Conservation (phyloP, 2,888 invertebrate genomes). For the Hartigia nigra region DNA sequence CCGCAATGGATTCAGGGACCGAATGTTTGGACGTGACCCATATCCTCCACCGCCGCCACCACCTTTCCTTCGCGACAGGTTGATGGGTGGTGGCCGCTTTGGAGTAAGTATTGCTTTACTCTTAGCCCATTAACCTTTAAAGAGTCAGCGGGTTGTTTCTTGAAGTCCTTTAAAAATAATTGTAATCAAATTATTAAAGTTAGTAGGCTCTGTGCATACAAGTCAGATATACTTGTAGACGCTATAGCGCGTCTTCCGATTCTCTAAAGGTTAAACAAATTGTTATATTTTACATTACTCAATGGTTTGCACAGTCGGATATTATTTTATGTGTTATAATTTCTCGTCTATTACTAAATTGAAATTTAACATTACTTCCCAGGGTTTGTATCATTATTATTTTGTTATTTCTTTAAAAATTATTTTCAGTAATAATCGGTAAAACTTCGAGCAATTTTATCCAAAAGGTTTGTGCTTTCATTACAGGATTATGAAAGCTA, state of each 20-base stretch:
- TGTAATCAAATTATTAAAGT: not conserved
- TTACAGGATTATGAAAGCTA: conserved; percentile 81
- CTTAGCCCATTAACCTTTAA: not conserved
- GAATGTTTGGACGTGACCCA: conserved; percentile 88
- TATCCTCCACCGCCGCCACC: conserved; percentile 93
- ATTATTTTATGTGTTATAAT: conserved; percentile 10
- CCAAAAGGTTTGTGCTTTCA: conserved; percentile 48
- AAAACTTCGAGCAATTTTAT: not conserved
- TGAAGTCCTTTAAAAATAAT: not conserved
- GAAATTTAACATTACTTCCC: not conserved
- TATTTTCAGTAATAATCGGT: too few relatives aligned
- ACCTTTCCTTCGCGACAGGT: conserved; percentile 90
- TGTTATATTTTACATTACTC: not conserved
- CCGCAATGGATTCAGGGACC: conserved; percentile 85
- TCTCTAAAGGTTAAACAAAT: not conserved
- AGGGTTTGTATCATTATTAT: not conserved
- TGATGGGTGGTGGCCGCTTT: conserved; percentile 80
- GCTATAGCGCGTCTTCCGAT: not conserved
- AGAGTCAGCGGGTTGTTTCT: not conserved
- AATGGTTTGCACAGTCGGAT: not conserved
- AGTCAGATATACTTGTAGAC: not conserved
- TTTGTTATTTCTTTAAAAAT: not conserved
- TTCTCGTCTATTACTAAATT: not conserved
- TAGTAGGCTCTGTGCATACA: not conserved
- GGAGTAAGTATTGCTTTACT: conserved; percentile 51